Conservation (phyloP, 2,797 vertebrate species). For the Enteromius paludinosus region DNA sequence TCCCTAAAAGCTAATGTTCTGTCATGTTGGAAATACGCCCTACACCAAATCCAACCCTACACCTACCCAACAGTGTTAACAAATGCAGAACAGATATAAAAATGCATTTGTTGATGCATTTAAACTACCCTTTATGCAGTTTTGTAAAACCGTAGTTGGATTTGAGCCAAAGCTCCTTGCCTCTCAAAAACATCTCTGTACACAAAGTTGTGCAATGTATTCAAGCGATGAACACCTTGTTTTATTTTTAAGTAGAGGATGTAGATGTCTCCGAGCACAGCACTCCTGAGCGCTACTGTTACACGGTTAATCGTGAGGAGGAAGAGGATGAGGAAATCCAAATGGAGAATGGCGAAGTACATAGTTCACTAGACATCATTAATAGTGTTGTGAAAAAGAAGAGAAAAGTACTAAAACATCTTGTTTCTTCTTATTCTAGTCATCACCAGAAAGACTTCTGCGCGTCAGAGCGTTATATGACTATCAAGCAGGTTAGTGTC, state of each 20-base stretch:
- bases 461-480: slow-evolving; percentile 80
- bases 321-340: slow-evolving; percentile 35
- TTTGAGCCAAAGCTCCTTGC: too few relatives aligned
- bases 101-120: too few relatives aligned
- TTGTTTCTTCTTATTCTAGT: slow-evolving; percentile 55
- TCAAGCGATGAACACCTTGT: neutral
- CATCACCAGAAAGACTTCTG: slow-evolving; percentile 69
- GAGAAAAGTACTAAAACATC: neutral
- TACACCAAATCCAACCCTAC: too few relatives aligned
- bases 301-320: slow-evolving; percentile 54
- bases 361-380: neutral
- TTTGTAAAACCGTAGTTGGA: too few relatives aligned
- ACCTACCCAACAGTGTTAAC: too few relatives aligned
- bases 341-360: slow-evolving; percentile 56
- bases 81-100: too few relatives aligned
- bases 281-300: slow-evolving; percentile 52
- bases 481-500: slow-evolving; percentile 81
- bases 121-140: too few relatives aligned
- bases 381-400: neutral
- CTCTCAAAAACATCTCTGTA: too few relatives aligned
- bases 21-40: too few relatives aligned
- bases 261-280: slow-evolving; percentile 53
- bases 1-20: too few relatives aligned
- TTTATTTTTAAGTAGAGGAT: slow-evolving; percentile 26
- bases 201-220: neutral